A percentile compares a stretch with the other conserved stretches of the same genome.
These are phyloP conservation scores for Triplophysa dalaica DNA, from an alignment of 2,113 vertebrate genomes.

Conservation along the genomic window DNA sequence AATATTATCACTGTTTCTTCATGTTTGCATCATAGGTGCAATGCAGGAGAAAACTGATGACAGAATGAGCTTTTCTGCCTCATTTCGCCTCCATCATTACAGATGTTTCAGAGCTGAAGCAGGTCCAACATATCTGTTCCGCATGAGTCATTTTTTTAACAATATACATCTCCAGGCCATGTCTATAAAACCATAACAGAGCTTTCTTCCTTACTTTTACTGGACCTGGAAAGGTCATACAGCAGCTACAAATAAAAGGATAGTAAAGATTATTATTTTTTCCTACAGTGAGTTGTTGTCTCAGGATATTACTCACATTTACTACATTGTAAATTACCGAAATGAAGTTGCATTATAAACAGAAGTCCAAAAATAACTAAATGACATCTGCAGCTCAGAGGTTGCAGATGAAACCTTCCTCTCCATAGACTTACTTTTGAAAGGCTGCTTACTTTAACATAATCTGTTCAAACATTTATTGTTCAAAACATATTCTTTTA, in stretches of 20 bases:
- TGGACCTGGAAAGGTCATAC: conserved; percentile 16
- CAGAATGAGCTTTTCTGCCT: not conserved
- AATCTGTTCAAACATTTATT: conserved; percentile 10
- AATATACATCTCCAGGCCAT: conserved; percentile 31
- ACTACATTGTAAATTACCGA: not conserved
- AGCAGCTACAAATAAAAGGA: not conserved
- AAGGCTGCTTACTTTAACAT: not conserved
- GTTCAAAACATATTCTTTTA: not conserved
- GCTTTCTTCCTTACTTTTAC: conserved; percentile 26
- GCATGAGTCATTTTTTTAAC: conserved; percentile 6
- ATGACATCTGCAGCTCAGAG: conserved; percentile 28
- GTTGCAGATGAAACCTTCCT: not conserved
- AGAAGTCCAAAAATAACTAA: conserved; percentile 24
- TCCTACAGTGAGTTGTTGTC: not conserved
- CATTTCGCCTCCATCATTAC: not conserved
- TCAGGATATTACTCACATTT: conserved; percentile 4
- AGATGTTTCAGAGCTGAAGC: not conserved
- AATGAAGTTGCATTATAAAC: conserved; percentile 6
- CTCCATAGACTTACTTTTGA: not conserved
- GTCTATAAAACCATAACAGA: conserved; percentile 21
- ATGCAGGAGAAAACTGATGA: conserved; percentile 3
- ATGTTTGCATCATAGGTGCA: conserved; percentile 40
- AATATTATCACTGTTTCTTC: conserved; percentile 3
- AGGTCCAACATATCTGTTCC: not conserved
- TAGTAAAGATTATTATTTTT: not conserved